phyloP scores from a whole-genome alignment of 1,140 invertebrate genomes.

The Philaenus spumarius region DNA sequence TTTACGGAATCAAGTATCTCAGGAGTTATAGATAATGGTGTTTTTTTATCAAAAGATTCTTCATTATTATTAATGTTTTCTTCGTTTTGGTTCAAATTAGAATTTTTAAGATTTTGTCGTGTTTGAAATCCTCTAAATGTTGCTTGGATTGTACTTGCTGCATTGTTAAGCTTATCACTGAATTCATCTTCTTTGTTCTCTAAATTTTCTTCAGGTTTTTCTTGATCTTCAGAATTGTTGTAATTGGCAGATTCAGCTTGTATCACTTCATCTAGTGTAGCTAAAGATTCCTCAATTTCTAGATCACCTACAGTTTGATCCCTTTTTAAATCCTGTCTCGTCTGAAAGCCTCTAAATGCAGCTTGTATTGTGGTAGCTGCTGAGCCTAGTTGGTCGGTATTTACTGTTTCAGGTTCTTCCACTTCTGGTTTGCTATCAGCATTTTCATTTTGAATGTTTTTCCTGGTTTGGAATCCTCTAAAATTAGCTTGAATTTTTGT shows the following conservation, averaged over 20 bases:
- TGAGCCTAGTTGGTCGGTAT: not conserved
- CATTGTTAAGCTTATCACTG: slow-evolving; percentile 26
- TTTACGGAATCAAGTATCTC: slow-evolving; percentile 18
- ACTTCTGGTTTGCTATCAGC: not conserved
- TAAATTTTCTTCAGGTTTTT: not conserved
- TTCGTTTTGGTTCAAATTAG: too few species aligned
- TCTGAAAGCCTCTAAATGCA: slow-evolving; percentile 22
- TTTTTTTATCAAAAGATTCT: slow-evolving; percentile 2
- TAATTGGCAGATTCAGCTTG: not conserved
- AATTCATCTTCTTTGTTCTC: not conserved
- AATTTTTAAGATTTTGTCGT: slow-evolving; percentile 23
- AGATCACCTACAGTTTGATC: not conserved
- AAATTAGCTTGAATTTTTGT: slow-evolving; percentile 55
- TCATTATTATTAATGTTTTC: not conserved
- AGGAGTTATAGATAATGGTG: slow-evolving; percentile 9
- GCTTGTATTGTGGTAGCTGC: slow-evolving; percentile 28
- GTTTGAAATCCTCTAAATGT: slow-evolving; percentile 24
- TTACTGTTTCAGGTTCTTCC: not conserved
- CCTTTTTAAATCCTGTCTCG: slow-evolving; percentile 12
- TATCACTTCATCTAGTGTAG: too few species aligned
- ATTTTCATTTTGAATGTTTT: not conserved
- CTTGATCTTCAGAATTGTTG: slow-evolving; percentile 10
- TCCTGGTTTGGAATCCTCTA: slow-evolving; percentile 49
- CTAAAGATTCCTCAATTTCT: too few species aligned
- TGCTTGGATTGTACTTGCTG: slow-evolving; percentile 27